Evolutionary conservation across 2,797 vertebrate genomes (phyloP), one percentile per base, ranked within the genome.

Genomic region (Phrynocephalus forsythii): DNA sequence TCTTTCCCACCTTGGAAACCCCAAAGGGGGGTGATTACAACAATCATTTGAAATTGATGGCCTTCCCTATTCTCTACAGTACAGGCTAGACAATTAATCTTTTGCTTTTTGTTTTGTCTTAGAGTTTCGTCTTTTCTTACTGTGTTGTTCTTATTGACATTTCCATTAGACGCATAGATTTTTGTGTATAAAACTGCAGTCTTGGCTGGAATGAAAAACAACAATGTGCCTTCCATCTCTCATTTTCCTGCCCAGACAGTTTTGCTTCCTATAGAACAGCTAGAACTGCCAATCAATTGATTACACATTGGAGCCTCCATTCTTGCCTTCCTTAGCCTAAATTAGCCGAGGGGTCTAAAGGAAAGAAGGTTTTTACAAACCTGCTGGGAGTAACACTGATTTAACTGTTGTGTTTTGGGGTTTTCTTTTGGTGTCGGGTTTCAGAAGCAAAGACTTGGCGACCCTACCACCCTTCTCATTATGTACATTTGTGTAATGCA

Each of bases 401-500:
- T 94, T 92, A 84, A 44, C 60, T 44, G 38, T 44, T 44, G 3
- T 44, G 3, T 44, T 44, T 44, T 44, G 4, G 3, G 38, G 33
- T 2, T 33, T 60, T 92, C 92, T 79, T 80, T 91, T 69, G 56
- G 60, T 52, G 78, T 87, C 93, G 80, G 85, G 82, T 92, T 68
- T 94, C 93, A 92, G n/a, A 71, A 85, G 86, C 33, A 81, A 6
- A 84, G 84, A 87, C 90, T 86, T 92, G 88, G 75, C 88, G 88
- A 88, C 88, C 89, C n/a, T 76, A 28, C 87, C 86, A 18, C 95
- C 96, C 95, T 78, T 94, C 86, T 90, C 24, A 69, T 66, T 66
- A 93, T 92, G 28, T 71, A 87, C 66, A 88, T 85, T 86, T 85
- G 88, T 88, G 87, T 88, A 93, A 87, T 75, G 93, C 28, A 86